phyloP scores from a whole-genome alignment of 2,888 invertebrate genomes.

The Heteropelma amictum region DNA sequence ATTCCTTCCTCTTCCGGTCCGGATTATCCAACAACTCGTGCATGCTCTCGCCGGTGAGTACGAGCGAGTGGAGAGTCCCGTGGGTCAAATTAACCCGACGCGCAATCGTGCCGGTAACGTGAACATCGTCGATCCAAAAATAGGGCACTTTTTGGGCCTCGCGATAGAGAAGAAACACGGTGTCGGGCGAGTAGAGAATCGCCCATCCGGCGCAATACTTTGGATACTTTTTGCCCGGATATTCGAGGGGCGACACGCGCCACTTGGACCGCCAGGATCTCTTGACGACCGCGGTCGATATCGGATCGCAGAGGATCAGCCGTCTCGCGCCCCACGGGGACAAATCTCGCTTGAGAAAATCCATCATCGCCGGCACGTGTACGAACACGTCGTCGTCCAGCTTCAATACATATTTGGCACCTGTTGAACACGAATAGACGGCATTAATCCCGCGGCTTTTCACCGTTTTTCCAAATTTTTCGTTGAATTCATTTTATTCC shows the following conservation, averaged over 20 bases:
- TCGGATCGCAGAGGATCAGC: conserved; percentile 83
- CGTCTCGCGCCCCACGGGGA: conserved; percentile 82
- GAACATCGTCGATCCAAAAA: conserved; percentile 92
- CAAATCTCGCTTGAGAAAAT: conserved; percentile 79
- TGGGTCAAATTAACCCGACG: conserved; percentile 80
- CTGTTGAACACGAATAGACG: conserved; percentile 55
- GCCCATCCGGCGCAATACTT: conserved; percentile 88
- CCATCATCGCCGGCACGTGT: conserved; percentile 75
- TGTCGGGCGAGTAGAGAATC: conserved; percentile 84
- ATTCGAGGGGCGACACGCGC: conserved; percentile 86
- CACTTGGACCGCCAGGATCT: conserved; percentile 86
- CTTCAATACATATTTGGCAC: conserved; percentile 78
- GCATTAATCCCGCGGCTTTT: not conserved
- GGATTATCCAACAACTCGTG: conserved; percentile 68
- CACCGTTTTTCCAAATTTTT: not conserved
- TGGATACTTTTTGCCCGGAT: conserved; percentile 83
- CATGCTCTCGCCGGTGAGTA: conserved; percentile 73
- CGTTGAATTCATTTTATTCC: not conserved
- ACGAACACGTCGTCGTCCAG: conserved; percentile 79
- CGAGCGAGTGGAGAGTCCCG: conserved; percentile 79
- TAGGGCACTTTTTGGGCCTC: conserved; percentile 83
- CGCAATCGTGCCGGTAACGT: conserved; percentile 85
- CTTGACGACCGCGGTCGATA: conserved; percentile 79
- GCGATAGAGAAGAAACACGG: conserved; percentile 80
- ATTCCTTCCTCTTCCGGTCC: conserved; percentile 73